Conservation (phyloP, 2,113 vertebrate species). For the Archilochus colubris region DNA sequence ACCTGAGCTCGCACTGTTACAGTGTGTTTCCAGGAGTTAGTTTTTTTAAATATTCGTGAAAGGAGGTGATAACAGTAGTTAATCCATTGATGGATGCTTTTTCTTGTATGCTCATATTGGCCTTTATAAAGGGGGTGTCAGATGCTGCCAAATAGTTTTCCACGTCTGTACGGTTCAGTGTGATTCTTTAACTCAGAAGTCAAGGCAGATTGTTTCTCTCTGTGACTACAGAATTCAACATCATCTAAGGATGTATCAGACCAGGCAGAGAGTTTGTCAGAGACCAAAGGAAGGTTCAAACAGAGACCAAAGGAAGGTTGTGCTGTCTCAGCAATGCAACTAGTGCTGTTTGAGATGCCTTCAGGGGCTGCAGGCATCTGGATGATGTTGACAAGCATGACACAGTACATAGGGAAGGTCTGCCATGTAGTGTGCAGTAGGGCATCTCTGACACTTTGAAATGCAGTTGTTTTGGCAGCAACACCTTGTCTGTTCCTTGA, state of each 20-base stretch:
- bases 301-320: neutral
- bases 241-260: neutral
- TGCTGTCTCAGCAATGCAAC: neutral
- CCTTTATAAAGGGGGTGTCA: neutral
- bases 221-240: neutral
- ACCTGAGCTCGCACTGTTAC: neutral
- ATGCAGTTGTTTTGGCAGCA: neutral
- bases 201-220: neutral
- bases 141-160: neutral
- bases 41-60: neutral
- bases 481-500: neutral
- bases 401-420: neutral
- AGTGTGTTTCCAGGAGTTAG: neutral
- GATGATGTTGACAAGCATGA: neutral
- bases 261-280: neutral
- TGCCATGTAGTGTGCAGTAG: neutral
- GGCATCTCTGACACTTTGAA: neutral
- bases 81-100: neutral
- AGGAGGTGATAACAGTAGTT: neutral
- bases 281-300: neutral
- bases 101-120: rapidly evolving
- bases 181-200: neutral
- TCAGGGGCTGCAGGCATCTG: neutral
- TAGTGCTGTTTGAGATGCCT: neutral
- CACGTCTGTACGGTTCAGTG: rapidly evolving